Base-by-base conservation (phyloP, 2,113 vertebrate species). In the Rhineura floridana region DNA sequence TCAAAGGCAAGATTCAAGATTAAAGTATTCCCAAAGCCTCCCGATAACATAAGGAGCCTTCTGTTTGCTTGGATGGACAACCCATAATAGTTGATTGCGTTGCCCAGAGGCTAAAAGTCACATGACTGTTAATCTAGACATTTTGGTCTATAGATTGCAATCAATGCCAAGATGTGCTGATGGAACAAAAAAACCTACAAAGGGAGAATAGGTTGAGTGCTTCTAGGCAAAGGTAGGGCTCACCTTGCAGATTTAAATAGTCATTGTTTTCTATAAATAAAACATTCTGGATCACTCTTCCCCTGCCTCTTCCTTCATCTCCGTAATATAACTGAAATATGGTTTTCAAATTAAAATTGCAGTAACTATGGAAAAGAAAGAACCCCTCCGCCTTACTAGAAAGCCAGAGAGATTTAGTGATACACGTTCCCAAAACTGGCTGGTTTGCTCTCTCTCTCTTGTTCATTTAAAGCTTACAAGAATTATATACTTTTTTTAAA, bases 181-280 rank as follows among this genome's bases (percentile, higher is more conserved):
- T 86, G 79, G 81, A n/a, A 23, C 83, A 72, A 80, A 4, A 21
- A 21, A 79, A 84, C 65, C 30, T 21, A 42, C 87, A 10, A 69
- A 17, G 82, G 75, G 83, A 44, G 21, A 79, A 33, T 77, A 85
- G 72, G n/a, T 1, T 89, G 81, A 88, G 79, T 85, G 44, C 86
- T 65, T 94, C 39, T 12, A 48, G 81, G 78, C 76, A 83, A 88
- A 93, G 90, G 88, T 48, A 84, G 77, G 19, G 55, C 83, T 90
- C n/a, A 83, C 52, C 23, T 46, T n/a, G 75, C 67, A 6, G 42
- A 89, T 89, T 92, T 55, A 81, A 90, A 88, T 44, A 92, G 10
- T 73, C 79, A 93, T 93, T 92, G 92, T 93, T 94, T 94, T 81
- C 72, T 86, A 67, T 87, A 82, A 87, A 65, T 77, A 63, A 92